Evolutionary conservation across 2,888 invertebrate genomes (phyloP), one percentile per base, ranked within the genome.

Genomic region (Calameuta filiformis): DNA sequence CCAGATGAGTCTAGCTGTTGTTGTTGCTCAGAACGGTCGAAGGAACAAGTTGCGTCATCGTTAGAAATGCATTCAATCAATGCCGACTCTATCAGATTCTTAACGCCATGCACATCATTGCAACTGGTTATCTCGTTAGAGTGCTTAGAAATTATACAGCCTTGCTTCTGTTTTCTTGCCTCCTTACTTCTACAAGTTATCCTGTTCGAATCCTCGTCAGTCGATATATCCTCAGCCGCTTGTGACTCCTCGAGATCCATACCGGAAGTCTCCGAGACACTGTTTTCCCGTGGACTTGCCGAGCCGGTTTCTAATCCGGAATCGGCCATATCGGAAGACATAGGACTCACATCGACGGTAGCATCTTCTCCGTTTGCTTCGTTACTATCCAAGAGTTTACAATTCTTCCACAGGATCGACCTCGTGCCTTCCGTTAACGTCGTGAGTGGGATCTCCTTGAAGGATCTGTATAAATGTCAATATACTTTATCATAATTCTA

Each of bases 251-350:
- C 89, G 34, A 84, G 77, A 6, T 74, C 74, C 74, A 35, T n/a
- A 23, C 87, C 90, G 3, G 90, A 91, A 79, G 89, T 89, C 77
- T 92, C 92, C 15, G 92, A 92, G 30, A 90, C 89, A 4, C 90
- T 91, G 34, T 89, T 91, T 79, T 91, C 92, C 78, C 90, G 89
- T 30, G 92, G 91, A 87, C 92, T 92, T 77, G 88, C 87, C 73
- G 92, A 92, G 81, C 90, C 90, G 77, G 92, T 91, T 81, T 92
- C 92, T 79, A 92, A 84, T 82, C 91, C 92, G 69, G 92, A 92
- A 87, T 92, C 92, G 82, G 92, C 91, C 91, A 91, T 91, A 79
- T 91, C 90, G 80, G 89, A 89, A 71, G 85, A 82, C 78, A 83
- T 83, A 74, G 87, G 86, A 80, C 86, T 89, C 78, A 83, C 79